Base-by-base conservation (phyloP, 2,888 invertebrate species). In the Brenthis ino region DNA sequence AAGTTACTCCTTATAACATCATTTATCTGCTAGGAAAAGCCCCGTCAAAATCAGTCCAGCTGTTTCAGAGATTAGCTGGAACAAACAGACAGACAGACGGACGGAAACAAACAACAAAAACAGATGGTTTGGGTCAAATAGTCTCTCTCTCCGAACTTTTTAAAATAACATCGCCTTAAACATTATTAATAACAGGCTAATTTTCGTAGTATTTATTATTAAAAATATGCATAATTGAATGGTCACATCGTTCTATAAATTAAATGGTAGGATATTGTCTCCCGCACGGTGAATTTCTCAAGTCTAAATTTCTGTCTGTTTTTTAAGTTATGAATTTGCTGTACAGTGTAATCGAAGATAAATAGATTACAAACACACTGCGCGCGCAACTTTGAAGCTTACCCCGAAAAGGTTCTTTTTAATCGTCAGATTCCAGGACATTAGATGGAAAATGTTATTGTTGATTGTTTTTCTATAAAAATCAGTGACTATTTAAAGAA, bases 361-460 rank as follows among this genome's bases (percentile, higher is more conserved):
- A 88, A 78, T 81, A 82, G 85, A 87, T 89, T 85, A 86, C 80
- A 89, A 87, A 90, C 86, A 89, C 57, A 74, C 1, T 91, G 91
- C 91, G 91, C 91, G 91, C 91, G 91, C 91, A 89, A 68, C 75
- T 83, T 69, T 80, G 81, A 82, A 77, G 81, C 82, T 79, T 20
- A 47, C 70, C 58, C 37, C 53, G 72, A 70, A 73, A 74, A 75
- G 80, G 87, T 79, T 77, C 80, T 85, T 87, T 85, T 72, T 70
- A 12, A 63, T 63, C 72, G 73, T 66, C 74, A 65, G 70, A 61
- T 71, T 47, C 20, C n/a, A 60, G 1, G 12, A 28, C 16, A 6
- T 11, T 14, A 12, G 6, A 57, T 11, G 48, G 37, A n/a, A 55
- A 13, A 14, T 60, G 50, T 8, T 48, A 24, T 11, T 60, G 43